These are phyloP conservation scores for Drosophila gaucha DNA, from an alignment of 2,888 invertebrate genomes.

Conservation along the genomic window DNA sequence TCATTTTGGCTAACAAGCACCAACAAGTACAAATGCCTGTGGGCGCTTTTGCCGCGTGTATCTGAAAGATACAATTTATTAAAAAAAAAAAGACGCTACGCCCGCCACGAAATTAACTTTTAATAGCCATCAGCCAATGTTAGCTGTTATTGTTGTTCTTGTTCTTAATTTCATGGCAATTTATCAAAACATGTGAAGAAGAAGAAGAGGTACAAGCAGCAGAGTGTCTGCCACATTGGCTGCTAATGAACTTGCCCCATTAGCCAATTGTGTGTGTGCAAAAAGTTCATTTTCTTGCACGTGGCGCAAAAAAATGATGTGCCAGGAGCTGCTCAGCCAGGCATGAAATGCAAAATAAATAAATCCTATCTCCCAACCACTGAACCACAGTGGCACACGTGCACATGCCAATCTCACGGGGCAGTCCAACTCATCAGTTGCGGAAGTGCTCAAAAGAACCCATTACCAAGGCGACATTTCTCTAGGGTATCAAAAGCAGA, in stretches of 20 bases:
- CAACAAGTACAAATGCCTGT: slow-evolving; percentile 36
- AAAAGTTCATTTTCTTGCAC: slow-evolving; percentile 40
- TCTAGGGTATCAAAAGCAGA: slow-evolving; percentile 24
- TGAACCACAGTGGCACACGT: slow-evolving; percentile 39
- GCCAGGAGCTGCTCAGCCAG: slow-evolving; percentile 13
- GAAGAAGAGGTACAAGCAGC: slow-evolving; percentile 6
- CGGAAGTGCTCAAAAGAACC: slow-evolving; percentile 25
- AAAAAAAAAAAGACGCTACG: slow-evolving; percentile 32
- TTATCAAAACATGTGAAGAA: slow-evolving; percentile 37
- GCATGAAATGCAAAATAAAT: slow-evolving; percentile 40
- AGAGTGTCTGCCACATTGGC: slow-evolving; percentile 20
- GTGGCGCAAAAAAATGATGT: slow-evolving; percentile 30
- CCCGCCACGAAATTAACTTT: slow-evolving; percentile 65
- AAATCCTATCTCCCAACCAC: slow-evolving; percentile 33
- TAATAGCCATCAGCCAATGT: slow-evolving; percentile 29
- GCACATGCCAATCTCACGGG: slow-evolving; percentile 25
- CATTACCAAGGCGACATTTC: slow-evolving; percentile 39
- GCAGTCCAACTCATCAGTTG: slow-evolving; percentile 33
- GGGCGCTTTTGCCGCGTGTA: slow-evolving; percentile 28
- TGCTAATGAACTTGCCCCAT: slow-evolving; percentile 54
- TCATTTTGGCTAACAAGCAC: slow-evolving; percentile 27
- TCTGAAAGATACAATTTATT: slow-evolving; percentile 45
- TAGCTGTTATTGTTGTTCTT: slow-evolving; percentile 21
- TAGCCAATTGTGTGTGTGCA: slow-evolving; percentile 26
- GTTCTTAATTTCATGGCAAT: slow-evolving; percentile 71